Conservation (phyloP, 2,797 vertebrate genomes). For the Fratercula arctica region DNA sequence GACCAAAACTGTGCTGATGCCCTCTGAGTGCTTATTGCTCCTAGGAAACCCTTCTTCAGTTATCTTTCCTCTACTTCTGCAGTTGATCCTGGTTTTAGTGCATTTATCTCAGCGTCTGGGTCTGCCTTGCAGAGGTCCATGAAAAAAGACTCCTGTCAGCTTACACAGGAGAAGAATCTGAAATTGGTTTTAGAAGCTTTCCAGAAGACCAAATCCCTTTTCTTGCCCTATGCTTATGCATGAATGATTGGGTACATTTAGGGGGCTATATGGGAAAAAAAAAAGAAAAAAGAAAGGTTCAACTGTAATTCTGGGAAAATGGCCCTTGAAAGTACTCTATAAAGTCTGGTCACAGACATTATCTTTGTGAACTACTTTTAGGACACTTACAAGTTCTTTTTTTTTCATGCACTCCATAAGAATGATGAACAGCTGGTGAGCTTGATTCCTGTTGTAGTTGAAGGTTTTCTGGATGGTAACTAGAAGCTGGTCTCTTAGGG, state of each 20-base stretch:
- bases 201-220: neutral
- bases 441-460: conserved; percentile 92
- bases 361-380: neutral
- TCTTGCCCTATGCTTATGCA: neutral
- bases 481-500: conserved; percentile 92
- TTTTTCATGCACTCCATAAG: conserved; percentile 99
- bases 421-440: conserved; percentile 92
- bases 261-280: neutral
- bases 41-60: neutral
- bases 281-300: neutral
- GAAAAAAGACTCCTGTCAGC: neutral
- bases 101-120: neutral
- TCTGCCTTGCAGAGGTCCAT: neutral
- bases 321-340: neutral
- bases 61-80: neutral
- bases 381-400: conserved; percentile 92
- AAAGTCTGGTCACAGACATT: neutral
- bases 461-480: conserved; percentile 99
- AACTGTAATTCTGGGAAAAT: neutral
- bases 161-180: neutral
- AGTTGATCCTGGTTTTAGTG: neutral
- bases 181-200: neutral
- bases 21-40: neutral
- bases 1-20: neutral
- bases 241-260: neutral